These are phyloP conservation scores for Catalaphyllia jardinei DNA, from an alignment of 64 coral and sea anemone genomes.

Conservation along the genomic window DNA sequence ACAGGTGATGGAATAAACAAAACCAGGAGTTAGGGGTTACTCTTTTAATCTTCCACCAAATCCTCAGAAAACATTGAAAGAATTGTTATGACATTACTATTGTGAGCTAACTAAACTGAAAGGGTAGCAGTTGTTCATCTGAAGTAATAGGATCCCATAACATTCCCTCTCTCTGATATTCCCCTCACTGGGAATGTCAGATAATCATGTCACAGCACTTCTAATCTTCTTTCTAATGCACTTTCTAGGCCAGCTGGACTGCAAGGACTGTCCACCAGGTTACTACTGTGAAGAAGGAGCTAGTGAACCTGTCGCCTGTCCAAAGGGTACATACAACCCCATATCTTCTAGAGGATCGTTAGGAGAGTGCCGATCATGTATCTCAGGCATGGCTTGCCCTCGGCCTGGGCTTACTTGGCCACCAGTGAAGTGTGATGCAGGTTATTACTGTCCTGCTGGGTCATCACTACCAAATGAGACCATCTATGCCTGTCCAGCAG, in stretches of 20 bases:
- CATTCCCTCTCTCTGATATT: no score
- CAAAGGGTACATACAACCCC: conserved; percentile 67
- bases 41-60: no score
- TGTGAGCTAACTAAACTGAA: no score
- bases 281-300: conserved; percentile 64
- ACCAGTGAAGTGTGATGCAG: conserved; percentile 82
- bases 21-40: no score
- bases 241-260: conserved; percentile 59
- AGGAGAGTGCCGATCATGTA: conserved; percentile 73
- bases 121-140: no score
- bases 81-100: no score
- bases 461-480: conserved; percentile 87
- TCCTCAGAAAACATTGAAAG: no score
- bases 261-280: conserved; percentile 72
- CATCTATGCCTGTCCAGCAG: conserved; percentile 76
- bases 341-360: conserved; percentile 11
- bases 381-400: conserved; percentile 94
- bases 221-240: not conserved
- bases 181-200: not conserved
- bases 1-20: no score
- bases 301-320: conserved; percentile 66
- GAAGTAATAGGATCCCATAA: no score
- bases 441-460: conserved; percentile 83
- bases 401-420: conserved; percentile 69
- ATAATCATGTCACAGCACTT: not conserved